phyloP scores from a whole-genome alignment of 37 sponge, comb jelly and placozoan species.

The Eunapius fragilis region DNA sequence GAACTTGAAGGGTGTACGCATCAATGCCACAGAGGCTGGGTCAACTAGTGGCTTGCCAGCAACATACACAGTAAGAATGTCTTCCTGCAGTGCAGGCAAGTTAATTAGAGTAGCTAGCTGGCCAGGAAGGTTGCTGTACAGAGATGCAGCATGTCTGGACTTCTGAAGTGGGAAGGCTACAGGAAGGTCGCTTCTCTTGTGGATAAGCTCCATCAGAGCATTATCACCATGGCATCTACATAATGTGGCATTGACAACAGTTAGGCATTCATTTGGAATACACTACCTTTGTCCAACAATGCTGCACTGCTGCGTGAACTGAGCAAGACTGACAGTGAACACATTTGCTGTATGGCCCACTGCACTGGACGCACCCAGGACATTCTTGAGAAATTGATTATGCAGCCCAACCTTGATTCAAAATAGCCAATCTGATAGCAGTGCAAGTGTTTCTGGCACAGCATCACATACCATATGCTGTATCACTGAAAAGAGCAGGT shows the following conservation, averaged over 20 bases:
- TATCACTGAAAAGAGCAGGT: constrained; percentile 68
- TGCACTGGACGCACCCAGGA: neutral
- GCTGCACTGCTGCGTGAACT: neutral
- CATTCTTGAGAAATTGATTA: neutral
- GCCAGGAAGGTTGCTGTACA: neutral
- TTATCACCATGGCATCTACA: neutral
- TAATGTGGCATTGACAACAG: too few species aligned
- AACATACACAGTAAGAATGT: constrained; percentile 59
- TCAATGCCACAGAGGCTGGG: neutral
- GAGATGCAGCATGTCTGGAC: neutral
- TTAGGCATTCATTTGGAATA: too few species aligned
- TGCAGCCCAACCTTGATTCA: neutral
- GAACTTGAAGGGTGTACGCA: constrained; percentile 74
- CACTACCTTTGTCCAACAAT: neutral
- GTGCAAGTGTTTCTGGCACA: too few species aligned
- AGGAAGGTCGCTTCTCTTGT: constrained; percentile 33
- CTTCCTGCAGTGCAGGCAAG: constrained; percentile 58
- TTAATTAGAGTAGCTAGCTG: constrained; percentile 27
- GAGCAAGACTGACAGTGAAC: neutral
- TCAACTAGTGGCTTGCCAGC: constrained; percentile 78
- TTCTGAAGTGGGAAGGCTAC: constrained; percentile 12
- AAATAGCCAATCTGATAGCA: too few species aligned
- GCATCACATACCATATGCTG: constrained; percentile 50
- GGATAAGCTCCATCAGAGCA: neutral
- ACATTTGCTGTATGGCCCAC: neutral